Evolutionary conservation across 2,113 vertebrate genomes (phyloP).

Genomic region (Gnathonemus longibarbis): DNA sequence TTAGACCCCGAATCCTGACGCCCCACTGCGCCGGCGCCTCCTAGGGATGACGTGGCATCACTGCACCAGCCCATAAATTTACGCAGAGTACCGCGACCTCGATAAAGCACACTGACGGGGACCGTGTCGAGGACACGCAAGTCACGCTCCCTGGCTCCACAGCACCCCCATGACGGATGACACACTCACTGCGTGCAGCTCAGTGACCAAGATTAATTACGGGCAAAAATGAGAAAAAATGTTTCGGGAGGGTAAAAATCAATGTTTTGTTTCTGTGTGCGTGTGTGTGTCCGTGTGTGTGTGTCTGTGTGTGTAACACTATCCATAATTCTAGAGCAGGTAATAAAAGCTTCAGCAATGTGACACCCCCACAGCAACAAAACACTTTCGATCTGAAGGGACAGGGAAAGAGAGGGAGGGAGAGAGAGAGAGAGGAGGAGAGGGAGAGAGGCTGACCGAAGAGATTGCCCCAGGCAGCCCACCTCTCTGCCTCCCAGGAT

Average conservation of each 20-base stretch:
- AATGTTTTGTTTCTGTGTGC: background rate
- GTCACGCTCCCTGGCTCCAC: background rate
- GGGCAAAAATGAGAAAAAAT: background rate
- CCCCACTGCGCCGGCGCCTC: background rate
- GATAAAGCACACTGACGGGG: background rate
- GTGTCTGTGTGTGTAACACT: background rate
- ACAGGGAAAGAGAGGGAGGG: background rate
- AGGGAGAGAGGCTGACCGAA: background rate
- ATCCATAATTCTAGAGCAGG: background rate
- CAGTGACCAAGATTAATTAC: background rate
- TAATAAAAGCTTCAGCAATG: constrained; percentile 11
- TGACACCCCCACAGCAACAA: background rate
- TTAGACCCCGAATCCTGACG: constrained; percentile 6
- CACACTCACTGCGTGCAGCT: background rate
- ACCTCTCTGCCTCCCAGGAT: background rate
- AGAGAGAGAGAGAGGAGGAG: background rate
- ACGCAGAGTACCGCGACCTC: background rate
- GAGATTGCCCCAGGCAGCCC: background rate
- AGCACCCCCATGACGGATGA: background rate
- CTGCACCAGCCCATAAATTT: background rate
- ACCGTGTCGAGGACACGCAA: background rate
- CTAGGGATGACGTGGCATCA: background rate
- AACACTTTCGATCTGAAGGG: background rate
- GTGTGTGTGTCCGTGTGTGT: background rate
- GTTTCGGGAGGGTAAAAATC: background rate